These are phyloP conservation scores for Phalanger gymnotis DNA, from an alignment of 2,797 vertebrate species.

Conservation along the genomic window DNA sequence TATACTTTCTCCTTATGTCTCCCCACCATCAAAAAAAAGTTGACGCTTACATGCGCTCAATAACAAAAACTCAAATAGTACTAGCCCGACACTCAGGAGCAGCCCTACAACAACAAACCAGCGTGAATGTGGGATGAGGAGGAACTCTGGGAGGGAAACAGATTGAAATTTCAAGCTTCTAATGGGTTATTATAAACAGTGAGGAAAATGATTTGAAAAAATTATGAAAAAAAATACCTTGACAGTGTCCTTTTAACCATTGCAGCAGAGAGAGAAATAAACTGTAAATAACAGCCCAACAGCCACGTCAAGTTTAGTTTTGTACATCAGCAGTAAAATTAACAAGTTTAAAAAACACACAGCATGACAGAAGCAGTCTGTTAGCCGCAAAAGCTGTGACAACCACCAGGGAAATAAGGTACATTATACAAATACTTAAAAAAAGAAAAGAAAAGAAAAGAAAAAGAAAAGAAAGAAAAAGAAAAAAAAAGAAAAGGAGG, in stretches of 20 bases:
- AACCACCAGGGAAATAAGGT: constrained; percentile 66
- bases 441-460: too few relatives aligned
- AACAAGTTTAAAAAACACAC: constrained; percentile 71
- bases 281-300: constrained; percentile 81
- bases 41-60: constrained; percentile 73
- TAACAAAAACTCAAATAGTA: constrained; percentile 77
- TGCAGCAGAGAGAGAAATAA: constrained; percentile 83
- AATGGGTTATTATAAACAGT: constrained; percentile 79
- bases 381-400: constrained; percentile 74
- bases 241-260: constrained; percentile 84
- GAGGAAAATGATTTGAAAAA: constrained; percentile 79
- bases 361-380: constrained; percentile 75
- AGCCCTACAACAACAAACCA: constrained; percentile 77
- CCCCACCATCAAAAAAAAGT: constrained; percentile 65
- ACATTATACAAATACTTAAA: constrained; percentile 63
- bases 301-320: constrained; percentile 75
- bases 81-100: constrained; percentile 77
- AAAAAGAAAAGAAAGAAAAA: not conserved
- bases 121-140: constrained; percentile 75
- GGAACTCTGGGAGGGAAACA: constrained; percentile 71
- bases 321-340: constrained; percentile 73
- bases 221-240: constrained; percentile 81
- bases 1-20: constrained; percentile 64
- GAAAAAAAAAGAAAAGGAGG: not conserved
- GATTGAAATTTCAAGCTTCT: constrained; percentile 76